Evolutionary conservation across 2,113 vertebrate species (phyloP).

Genomic region (Hassar affinis): DNA sequence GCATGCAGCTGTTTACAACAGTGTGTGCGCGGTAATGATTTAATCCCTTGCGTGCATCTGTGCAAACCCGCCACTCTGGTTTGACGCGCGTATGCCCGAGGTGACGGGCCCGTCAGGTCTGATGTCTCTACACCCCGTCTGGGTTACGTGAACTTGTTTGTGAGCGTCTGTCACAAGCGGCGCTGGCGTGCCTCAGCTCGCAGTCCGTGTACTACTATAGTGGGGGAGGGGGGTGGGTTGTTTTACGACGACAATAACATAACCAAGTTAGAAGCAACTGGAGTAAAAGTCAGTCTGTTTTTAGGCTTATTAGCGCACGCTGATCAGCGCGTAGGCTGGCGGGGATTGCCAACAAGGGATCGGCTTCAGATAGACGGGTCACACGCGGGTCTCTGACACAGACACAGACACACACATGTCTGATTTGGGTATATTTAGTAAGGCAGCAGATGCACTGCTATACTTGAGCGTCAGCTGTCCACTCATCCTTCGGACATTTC

Average conservation of each 20-base stretch:
- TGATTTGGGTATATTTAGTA: slow-evolving; percentile 73
- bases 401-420: slow-evolving; percentile 42
- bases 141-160: slow-evolving; percentile 62
- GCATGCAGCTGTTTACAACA: slow-evolving; percentile 28
- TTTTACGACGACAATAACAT: too few species aligned
- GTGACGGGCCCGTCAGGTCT: slow-evolving; percentile 45
- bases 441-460: slow-evolving; percentile 68
- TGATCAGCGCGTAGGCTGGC: not conserved
- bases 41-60: slow-evolving; percentile 43
- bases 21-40: slow-evolving; percentile 38
- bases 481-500: slow-evolving; percentile 27
- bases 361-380: not conserved
- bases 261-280: slow-evolving; percentile 44
- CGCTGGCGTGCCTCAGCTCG: slow-evolving; percentile 37
- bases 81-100: slow-evolving; percentile 26
- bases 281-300: slow-evolving; percentile 26
- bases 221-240: too few species aligned
- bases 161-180: slow-evolving; percentile 54
- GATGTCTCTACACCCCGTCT: slow-evolving; percentile 24
- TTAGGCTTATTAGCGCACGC: slow-evolving; percentile 36
- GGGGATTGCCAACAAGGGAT: too few species aligned
- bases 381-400: not conserved
- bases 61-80: slow-evolving; percentile 36
- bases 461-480: slow-evolving; percentile 70
- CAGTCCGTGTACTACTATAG: slow-evolving; percentile 26